Conservation (phyloP, 2,113 vertebrate genomes). For the Synodontis membranacea region DNA sequence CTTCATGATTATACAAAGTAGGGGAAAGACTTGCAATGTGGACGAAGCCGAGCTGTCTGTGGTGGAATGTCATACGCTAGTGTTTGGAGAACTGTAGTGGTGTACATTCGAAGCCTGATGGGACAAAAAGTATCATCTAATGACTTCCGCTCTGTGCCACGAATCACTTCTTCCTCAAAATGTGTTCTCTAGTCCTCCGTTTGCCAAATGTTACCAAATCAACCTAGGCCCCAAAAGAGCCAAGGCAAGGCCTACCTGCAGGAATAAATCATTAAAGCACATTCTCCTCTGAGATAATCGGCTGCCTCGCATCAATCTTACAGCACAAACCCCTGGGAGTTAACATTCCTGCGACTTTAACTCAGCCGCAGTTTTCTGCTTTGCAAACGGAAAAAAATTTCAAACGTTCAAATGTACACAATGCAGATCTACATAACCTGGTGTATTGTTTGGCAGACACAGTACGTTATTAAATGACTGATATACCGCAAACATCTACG, state of each 20-base stretch:
- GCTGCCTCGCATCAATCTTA: slow-evolving; percentile 66
- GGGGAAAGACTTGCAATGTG: not conserved
- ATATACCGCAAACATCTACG: not conserved
- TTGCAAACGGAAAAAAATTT: slow-evolving; percentile 42
- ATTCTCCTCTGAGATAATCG: slow-evolving; percentile 73
- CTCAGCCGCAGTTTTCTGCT: slow-evolving; percentile 55
- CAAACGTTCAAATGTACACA: not conserved
- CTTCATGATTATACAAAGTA: slow-evolving; percentile 15
- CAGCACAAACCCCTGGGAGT: slow-evolving; percentile 66
- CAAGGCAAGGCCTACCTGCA: slow-evolving; percentile 69
- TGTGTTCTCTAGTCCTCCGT: slow-evolving; percentile 62
- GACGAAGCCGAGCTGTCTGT: not conserved
- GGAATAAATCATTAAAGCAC: slow-evolving; percentile 80
- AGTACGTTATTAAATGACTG: not conserved
- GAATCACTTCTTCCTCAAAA: slow-evolving; percentile 52
- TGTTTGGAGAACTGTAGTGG: slow-evolving; percentile 39
- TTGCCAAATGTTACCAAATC: slow-evolving; percentile 67
- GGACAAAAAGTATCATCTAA: slow-evolving; percentile 51
- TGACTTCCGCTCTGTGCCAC: slow-evolving; percentile 38
- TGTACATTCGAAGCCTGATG: slow-evolving; percentile 36
- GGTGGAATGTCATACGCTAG: slow-evolving; percentile 22
- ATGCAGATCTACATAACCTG: not conserved
- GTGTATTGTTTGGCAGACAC: not conserved
- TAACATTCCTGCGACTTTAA: slow-evolving; percentile 56
- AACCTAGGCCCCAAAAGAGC: slow-evolving; percentile 70